Conservation (phyloP, 30 jellyfish, hydroid and myxozoan genomes). For the Catostylus mosaicus region DNA sequence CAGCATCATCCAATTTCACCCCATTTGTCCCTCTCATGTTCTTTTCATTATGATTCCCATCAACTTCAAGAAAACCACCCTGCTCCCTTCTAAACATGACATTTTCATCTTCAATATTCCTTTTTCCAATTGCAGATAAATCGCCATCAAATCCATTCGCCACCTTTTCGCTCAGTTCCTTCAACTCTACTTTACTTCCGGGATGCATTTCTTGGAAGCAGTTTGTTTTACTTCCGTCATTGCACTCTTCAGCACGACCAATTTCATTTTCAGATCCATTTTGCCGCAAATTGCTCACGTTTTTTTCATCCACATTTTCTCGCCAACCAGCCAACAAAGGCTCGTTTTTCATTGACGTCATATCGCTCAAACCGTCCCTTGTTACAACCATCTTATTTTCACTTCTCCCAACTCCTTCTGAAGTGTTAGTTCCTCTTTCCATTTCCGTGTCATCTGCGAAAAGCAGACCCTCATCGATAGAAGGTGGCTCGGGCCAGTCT, state of each 20-base stretch:
- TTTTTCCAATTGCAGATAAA: not conserved
- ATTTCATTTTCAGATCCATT: not conserved
- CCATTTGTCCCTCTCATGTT: not conserved
- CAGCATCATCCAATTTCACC: constrained; percentile 18
- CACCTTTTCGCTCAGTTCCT: not conserved
- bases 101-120: not conserved
- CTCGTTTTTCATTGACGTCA: too few species aligned
- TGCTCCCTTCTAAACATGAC: not conserved
- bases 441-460: not conserved
- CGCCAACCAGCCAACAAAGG: not conserved
- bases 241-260: not conserved
- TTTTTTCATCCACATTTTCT: not conserved
- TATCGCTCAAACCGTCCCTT: too few species aligned
- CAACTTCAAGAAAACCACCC: not conserved
- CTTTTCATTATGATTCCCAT: not conserved
- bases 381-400: too few species aligned
- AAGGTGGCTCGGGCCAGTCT: not conserved
- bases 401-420: not conserved
- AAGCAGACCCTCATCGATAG: not conserved
- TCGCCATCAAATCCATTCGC: not conserved
- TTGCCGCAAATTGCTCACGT: not conserved
- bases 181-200: not conserved
- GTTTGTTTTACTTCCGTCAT: not conserved
- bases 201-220: not conserved
- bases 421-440: not conserved